These are phyloP conservation scores for Lasiurus cinereus DNA, from an alignment of 2,113 vertebrate genomes.

Conservation along the genomic window DNA sequence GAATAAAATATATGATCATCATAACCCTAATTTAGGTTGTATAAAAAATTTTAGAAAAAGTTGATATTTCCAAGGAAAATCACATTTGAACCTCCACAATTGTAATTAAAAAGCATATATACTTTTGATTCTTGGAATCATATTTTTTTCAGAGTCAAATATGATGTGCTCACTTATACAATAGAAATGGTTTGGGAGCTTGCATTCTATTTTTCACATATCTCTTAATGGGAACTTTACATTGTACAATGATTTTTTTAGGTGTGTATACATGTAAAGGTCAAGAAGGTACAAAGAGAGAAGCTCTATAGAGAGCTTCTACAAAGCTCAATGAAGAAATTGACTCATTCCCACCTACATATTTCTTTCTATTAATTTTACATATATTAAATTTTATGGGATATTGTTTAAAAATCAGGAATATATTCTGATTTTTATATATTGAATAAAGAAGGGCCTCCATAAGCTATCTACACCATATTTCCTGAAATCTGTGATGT, in stretches of 20 bases:
- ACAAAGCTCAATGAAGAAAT: background rate
- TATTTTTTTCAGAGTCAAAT: background rate
- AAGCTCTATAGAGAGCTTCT: too few relatives aligned
- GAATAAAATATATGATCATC: background rate
- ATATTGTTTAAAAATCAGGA: background rate
- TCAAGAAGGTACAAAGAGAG: background rate
- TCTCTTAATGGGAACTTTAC: background rate
- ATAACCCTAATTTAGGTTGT: background rate
- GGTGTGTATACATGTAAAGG: background rate
- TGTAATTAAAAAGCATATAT: background rate
- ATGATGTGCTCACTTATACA: background rate
- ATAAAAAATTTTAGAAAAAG: background rate
- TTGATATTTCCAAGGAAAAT: slow-evolving; percentile 17
- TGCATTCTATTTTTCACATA: background rate
- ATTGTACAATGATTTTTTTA: background rate
- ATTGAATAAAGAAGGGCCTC: background rate
- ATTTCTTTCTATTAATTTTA: background rate
- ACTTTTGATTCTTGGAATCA: background rate
- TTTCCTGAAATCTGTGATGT: background rate
- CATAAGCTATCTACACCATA: background rate
- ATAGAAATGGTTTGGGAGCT: background rate
- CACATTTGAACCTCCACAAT: background rate
- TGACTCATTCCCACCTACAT: background rate
- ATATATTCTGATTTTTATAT: background rate
- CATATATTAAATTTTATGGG: too few relatives aligned